Base-by-base conservation (phyloP, 2,888 invertebrate species). In the Caradrina kadenii region DNA sequence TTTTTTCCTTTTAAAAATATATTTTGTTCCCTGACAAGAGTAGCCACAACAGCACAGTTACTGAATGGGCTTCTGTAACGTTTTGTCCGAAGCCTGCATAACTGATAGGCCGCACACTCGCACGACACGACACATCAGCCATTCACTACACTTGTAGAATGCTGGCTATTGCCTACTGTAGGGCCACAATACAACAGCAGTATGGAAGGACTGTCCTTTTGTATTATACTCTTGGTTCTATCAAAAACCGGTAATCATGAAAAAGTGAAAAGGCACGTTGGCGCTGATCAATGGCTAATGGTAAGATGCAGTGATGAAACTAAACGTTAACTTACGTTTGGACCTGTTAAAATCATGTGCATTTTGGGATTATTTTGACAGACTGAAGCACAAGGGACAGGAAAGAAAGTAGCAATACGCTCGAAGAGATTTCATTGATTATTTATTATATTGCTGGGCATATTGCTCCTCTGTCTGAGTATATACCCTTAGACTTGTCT, bases 141-240 rank as follows among this genome's bases (percentile, higher is more conserved):
- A 67, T 73, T 59, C 76, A n/a, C 58, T 72, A 66, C 79, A 74
- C 79, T 77, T 68, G 79, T 70, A 83, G 69, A 74, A 83, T 79
- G 69, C 50, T 66, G 53, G 67, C 53, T 68, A 72, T 73, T 64
- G 65, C 55, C 15, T 42, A 22, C 3, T 5, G 2, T 58, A 72
- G 55, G 45, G 26, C 8, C 13, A 49, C 79, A 73, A 74, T 60
- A n/a, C 19, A 4, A 50, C 8, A 1, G 0, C 7, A 0, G 0
- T 6, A 3, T 19, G 1, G 0, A 5, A 13, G 5, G 58, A 73
- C 45, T 22, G 6, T 63, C 26, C 21, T 17, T n/a, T 26, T 48
- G 1, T 7, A 45, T 17, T 4, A 45, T 45, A 11, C 17, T 17
- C 17, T 45, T 17, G 45, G 1, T 6, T 45, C 6, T 15, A 45